phyloP scores from a whole-genome alignment of 2,113 vertebrate genomes.

The Himantopus leucocephalus region DNA sequence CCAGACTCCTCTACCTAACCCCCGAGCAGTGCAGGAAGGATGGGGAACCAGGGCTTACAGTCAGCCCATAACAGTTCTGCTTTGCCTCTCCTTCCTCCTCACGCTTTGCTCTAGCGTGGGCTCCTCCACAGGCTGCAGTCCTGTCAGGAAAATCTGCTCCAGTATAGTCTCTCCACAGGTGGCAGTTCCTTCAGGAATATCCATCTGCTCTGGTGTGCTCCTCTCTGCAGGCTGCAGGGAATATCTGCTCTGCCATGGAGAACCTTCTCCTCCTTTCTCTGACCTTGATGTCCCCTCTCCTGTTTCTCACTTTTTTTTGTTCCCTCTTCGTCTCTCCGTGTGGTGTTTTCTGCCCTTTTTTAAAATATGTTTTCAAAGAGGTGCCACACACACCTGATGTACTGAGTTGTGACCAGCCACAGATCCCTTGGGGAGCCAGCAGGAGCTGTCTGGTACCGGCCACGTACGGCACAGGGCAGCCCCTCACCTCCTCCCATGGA shows the following conservation, averaged over 20 bases:
- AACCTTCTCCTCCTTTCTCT: not conserved
- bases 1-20: not conserved
- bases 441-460: too few relatives aligned
- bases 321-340: not conserved
- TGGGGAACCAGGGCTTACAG: not conserved
- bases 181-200: not conserved
- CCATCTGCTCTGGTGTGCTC: constrained; percentile 13
- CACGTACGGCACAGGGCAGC: too few relatives aligned
- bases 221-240: not conserved
- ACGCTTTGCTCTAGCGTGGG: not conserved
- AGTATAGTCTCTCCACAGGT: not conserved
- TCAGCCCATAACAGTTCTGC: not conserved
- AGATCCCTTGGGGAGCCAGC: not conserved
- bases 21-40: rapidly evolving
- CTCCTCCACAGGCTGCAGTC: not conserved
- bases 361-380: not conserved
- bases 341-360: not conserved
- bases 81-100: not conserved
- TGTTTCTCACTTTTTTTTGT: not conserved
- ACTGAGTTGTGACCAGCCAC: not conserved
- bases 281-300: not conserved
- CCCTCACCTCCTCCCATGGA: too few relatives aligned
- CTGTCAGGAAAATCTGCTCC: constrained; percentile 1
- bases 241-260: not conserved
- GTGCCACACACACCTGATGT: not conserved